Base-by-base conservation (phyloP, 2,888 invertebrate genomes). In the Mesochorus sp. region DNA sequence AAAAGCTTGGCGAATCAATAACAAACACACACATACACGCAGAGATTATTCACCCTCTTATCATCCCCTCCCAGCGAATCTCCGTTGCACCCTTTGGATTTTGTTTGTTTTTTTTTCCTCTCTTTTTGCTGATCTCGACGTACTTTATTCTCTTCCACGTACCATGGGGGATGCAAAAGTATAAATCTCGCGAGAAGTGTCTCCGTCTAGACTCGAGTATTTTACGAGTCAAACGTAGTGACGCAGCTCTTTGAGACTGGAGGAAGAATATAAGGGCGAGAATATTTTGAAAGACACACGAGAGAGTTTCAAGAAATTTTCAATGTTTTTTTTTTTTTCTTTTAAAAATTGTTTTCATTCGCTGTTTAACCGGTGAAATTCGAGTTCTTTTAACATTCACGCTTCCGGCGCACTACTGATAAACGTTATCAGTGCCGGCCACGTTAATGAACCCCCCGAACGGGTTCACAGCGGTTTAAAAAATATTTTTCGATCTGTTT, bases 1-100 rank as follows among this genome's bases (percentile, higher is more conserved):
- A 44, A 44, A 68, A 34, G 31, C 55, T 55, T 44, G 44, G 47
- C 21, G 42, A 68, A 68, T 68, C 68, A 31, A 68, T 55, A 68
- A 21, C 44, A 14, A 26, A 42, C 28, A 42, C n/a, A 31, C 34
- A 55, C 42, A 31, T 21, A 5, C 21, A 21, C 67, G n/a, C 42
- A 21, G 39, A 42, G 37, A 24, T 28, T 53, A 19, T 53, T 39
- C 53, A 67, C 37, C 53, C 66, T 28, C n/a, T 24, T 37, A 24
- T 49, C 51, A 57, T 14, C 8, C 26, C 24, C 39, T 57, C 5
- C 28, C n/a, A 21, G n/a, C 24, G 55, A 26, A 37, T 42, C 55
- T 8, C 12, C 42, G 55, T 31, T 67, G 21, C 39, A 17, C 51
- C 34, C 8, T 12, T 31, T n/a, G 0, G n/a, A 8, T 28, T 51